Conservation (phyloP, 2,888 invertebrate species). For the Nemoura dubitans region DNA sequence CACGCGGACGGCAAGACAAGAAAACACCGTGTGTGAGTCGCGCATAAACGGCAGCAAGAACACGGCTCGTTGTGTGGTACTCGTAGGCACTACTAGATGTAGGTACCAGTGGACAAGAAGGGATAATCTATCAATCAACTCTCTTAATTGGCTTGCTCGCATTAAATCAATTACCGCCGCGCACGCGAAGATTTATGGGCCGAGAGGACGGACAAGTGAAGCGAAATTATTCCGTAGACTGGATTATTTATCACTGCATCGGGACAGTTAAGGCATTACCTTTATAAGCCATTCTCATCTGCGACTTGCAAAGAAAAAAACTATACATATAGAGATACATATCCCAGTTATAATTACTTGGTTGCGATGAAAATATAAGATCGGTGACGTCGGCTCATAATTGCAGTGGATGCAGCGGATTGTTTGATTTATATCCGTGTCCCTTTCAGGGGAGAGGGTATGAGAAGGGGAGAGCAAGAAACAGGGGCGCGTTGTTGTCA, state of each 20-base stretch:
- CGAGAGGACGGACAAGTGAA: neutral
- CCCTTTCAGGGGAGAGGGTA: neutral
- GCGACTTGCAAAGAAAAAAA: neutral
- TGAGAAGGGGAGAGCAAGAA: neutral
- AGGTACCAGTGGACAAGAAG: neutral
- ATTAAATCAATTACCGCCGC: neutral
- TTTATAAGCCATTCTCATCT: neutral
- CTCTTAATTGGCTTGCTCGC: neutral
- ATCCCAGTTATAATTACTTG: neutral
- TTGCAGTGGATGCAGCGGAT: neutral
- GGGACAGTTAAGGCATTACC: neutral
- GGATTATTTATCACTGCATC: neutral
- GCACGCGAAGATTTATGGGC: neutral
- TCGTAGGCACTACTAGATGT: no score
- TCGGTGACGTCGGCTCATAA: neutral
- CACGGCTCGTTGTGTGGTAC: neutral
- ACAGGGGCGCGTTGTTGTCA: neutral
- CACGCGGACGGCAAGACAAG: neutral
- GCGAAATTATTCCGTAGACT: constrained; percentile 4
- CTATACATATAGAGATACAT: no score
- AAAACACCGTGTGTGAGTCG: neutral
- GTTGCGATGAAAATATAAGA: neutral
- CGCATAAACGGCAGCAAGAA: neutral
- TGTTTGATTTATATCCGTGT: neutral
- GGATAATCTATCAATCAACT: neutral